Conservation (phyloP, 2,888 invertebrate species). For the Plutella xylostella region DNA sequence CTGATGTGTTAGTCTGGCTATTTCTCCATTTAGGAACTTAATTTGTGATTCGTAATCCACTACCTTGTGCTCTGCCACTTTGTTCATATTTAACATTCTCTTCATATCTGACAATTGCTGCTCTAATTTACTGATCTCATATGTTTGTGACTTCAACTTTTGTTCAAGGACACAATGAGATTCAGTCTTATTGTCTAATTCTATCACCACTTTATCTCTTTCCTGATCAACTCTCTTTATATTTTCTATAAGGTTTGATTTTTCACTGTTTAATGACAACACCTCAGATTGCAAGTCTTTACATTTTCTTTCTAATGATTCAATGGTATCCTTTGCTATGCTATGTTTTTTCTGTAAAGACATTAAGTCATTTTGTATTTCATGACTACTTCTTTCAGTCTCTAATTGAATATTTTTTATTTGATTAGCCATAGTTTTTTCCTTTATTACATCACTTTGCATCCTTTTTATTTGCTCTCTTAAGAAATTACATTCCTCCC, state of each 20-base stretch:
- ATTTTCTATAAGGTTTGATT: constrained; percentile 71
- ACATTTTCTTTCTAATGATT: constrained; percentile 69
- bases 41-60: constrained; percentile 65
- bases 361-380: constrained; percentile 75
- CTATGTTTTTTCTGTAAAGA: constrained; percentile 74
- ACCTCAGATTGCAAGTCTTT: constrained; percentile 72
- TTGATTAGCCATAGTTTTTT: constrained; percentile 59
- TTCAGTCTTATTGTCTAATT: constrained; percentile 80
- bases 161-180: constrained; percentile 73
- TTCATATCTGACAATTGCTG: constrained; percentile 66
- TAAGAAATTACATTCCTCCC: constrained; percentile 54
- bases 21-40: constrained; percentile 69
- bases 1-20: constrained; percentile 63
- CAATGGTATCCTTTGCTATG: constrained; percentile 68
- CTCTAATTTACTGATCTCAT: constrained; percentile 65
- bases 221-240: constrained; percentile 77
- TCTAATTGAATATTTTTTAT: constrained; percentile 80
- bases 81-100: constrained; percentile 56
- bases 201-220: constrained; percentile 75
- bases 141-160: constrained; percentile 72
- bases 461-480: constrained; percentile 56
- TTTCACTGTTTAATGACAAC: constrained; percentile 71
- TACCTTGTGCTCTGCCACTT: constrained; percentile 59
- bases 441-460: constrained; percentile 58
- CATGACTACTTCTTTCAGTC: constrained; percentile 78